phyloP scores from a whole-genome alignment of 2,888 invertebrate species.

The Polydesmus complanatus region DNA sequence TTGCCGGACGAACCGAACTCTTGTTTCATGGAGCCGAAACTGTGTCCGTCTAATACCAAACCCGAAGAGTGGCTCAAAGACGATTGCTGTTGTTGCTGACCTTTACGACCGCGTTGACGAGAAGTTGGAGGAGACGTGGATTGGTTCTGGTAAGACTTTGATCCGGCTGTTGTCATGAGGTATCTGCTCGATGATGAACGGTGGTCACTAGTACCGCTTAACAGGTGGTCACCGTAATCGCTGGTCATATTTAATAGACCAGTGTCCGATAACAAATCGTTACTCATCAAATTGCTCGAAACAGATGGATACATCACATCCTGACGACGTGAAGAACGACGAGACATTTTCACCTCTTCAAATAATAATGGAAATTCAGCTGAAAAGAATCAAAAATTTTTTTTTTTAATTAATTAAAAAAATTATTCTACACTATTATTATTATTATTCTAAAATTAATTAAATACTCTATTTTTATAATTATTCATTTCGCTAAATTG shows the following conservation, averaged over 20 bases:
- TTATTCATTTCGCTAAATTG: too few relatives aligned
- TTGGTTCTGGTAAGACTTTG: neutral
- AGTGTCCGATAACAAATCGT: neutral
- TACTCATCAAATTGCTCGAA: neutral
- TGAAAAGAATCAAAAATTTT: neutral
- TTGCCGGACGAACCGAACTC: neutral
- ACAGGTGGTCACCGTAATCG: neutral
- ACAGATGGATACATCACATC: neutral
- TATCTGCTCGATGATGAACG: neutral
- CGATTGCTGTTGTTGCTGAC: neutral
- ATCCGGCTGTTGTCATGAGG: neutral
- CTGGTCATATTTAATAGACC: neutral
- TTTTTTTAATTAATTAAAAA: too few relatives aligned
- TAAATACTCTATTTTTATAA: too few relatives aligned
- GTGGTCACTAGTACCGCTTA: neutral
- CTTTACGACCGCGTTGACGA: conserved; percentile 10
- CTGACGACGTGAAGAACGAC: neutral
- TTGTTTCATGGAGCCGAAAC: neutral
- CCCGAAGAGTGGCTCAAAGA: neutral
- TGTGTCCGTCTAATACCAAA: neutral
- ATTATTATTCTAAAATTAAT: too few relatives aligned
- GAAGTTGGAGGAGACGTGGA: too few relatives aligned
- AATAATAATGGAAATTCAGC: neutral
- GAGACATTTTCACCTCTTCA: neutral
- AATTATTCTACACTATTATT: too few relatives aligned